A percentile compares a stretch with the other conserved stretches of the same genome.
Evolutionary conservation across 2,888 invertebrate genomes (phyloP).

Genomic region (Scelioninae gen. 1): DNA sequence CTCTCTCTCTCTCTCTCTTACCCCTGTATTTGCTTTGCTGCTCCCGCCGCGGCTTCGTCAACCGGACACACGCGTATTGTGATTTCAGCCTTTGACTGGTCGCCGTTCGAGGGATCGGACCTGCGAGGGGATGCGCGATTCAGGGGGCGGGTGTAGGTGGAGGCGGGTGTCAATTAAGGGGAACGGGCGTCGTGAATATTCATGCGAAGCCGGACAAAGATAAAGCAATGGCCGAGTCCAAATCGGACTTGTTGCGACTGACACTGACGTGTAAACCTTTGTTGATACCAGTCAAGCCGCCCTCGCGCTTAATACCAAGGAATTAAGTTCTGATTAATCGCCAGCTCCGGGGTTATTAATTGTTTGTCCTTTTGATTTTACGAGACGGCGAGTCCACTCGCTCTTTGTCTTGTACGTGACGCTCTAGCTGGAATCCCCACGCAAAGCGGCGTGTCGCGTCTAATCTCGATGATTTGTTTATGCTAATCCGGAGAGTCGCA

Average conservation of each 20-base stretch:
- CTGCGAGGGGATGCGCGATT: conserved; percentile 65
- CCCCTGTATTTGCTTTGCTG: conserved; percentile 80
- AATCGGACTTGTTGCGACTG: conserved; percentile 84
- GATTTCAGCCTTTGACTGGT: conserved; percentile 83
- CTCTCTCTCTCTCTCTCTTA: conserved; percentile 58
- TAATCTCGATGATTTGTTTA: conserved; percentile 84
- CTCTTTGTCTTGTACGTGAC: conserved; percentile 59
- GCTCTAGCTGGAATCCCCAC: conserved; percentile 51
- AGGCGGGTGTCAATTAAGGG: conserved; percentile 60
- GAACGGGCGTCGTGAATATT: conserved; percentile 77
- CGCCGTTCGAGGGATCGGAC: conserved; percentile 73
- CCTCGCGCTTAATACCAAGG: conserved; percentile 80
- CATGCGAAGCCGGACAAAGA: conserved; percentile 71
- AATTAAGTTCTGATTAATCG: conserved; percentile 83
- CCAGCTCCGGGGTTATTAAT: conserved; percentile 80
- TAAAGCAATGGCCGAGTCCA: conserved; percentile 71
- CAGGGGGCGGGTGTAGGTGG: no score
- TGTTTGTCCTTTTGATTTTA: conserved; percentile 83
- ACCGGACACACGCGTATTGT: conserved; percentile 84
- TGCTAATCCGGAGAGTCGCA: conserved; percentile 78
- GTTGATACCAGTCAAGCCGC: no score
- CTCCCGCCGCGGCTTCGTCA: conserved; percentile 79
- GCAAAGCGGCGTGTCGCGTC: conserved; percentile 60
- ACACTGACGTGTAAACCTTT: conserved; percentile 84
- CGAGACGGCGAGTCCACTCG: conserved; percentile 73